phyloP scores from a whole-genome alignment of 2,797 vertebrate species.

The Sarcoramphus papa region DNA sequence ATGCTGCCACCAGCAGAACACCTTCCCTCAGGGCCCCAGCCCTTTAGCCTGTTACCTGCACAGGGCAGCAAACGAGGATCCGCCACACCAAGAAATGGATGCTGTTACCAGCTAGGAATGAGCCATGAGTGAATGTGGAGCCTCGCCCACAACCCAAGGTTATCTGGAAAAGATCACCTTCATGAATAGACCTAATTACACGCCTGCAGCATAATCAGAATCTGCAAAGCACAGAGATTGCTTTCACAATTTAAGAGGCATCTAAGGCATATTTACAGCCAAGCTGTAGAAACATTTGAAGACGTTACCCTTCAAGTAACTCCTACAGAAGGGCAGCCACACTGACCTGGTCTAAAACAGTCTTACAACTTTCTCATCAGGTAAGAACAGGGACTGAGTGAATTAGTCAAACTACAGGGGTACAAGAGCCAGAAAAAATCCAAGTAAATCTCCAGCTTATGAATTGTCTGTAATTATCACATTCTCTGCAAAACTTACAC shows the following conservation, averaged over 20 bases:
- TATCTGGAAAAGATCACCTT: too few species aligned
- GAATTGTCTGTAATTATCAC: not conserved
- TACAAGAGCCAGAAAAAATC: not conserved
- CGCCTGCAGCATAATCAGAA: not conserved
- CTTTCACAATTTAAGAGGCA: not conserved
- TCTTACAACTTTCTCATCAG: not conserved
- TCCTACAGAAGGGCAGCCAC: not conserved
- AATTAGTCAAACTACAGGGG: not conserved
- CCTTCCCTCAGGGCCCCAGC: not conserved
- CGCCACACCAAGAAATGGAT: accelerated
- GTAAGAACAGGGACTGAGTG: too few species aligned
- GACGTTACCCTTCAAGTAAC: not conserved
- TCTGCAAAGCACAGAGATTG: not conserved
- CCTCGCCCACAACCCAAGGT: not conserved
- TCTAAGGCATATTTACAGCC: not conserved
- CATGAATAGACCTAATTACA: too few species aligned
- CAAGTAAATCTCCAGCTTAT: not conserved
- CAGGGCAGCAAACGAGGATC: not conserved
- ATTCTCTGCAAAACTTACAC: not conserved
- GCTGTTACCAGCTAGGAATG: accelerated
- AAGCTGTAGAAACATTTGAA: not conserved
- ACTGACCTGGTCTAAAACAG: not conserved
- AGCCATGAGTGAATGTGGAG: accelerated
- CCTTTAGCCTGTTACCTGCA: accelerated
- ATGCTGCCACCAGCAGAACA: not conserved